Conservation (phyloP, 2,113 vertebrate genomes). For the Sturnus vulgaris region DNA sequence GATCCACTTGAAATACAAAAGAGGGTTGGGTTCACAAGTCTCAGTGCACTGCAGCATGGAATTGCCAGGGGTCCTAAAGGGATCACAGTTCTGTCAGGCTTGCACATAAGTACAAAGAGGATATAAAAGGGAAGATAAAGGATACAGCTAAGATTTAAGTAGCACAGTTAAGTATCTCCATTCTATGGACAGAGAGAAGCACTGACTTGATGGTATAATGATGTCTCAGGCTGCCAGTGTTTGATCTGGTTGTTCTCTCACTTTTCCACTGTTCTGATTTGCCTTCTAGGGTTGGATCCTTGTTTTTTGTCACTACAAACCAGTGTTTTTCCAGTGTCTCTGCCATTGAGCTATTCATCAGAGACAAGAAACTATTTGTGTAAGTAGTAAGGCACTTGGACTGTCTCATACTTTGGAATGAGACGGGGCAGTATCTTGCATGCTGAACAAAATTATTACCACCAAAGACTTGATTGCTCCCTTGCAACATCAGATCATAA, state of each 20-base stretch:
- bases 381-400: slow-evolving; percentile 36
- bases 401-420: not conserved
- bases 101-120: not conserved
- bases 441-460: not conserved
- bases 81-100: not conserved
- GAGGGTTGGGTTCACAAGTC: not conserved
- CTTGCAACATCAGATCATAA: not conserved
- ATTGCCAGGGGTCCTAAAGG: not conserved
- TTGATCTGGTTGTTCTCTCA: not conserved
- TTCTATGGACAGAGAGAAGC: not conserved
- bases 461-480: not conserved
- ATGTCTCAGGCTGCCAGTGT: not conserved
- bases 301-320: slow-evolving; percentile 71
- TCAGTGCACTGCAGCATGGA: not conserved
- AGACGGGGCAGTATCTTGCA: not conserved
- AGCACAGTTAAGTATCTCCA: not conserved
- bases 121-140: not conserved
- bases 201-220: not conserved
- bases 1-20: not conserved
- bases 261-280: not conserved
- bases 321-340: slow-evolving; percentile 70
- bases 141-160: not conserved
- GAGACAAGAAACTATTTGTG: slow-evolving; percentile 71
- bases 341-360: slow-evolving; percentile 66
- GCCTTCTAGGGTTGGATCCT: slow-evolving; percentile 61